Evolutionary conservation across 2,113 vertebrate species (phyloP), one percentile per base, ranked within the genome.

Genomic region (Rhagologus leucostigma): DNA sequence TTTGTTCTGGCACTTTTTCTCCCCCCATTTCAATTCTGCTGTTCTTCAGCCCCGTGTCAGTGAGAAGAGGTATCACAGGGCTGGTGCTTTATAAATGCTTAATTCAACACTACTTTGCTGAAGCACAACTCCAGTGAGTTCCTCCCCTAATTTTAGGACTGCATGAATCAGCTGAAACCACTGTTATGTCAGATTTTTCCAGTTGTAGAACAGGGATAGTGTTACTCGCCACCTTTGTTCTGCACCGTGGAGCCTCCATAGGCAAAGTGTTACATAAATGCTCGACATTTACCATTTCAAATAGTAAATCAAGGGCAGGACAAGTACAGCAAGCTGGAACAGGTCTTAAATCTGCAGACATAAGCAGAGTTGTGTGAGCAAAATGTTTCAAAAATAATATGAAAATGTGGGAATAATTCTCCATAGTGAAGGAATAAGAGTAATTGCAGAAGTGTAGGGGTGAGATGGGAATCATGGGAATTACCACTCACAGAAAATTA

Each of bases 331-430:
- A 86, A 86, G 79, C 33, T 14, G 8, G 39, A 96, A 80, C 75
- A 96, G 37, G 71, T 90, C 81, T 95, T 96, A 95, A 96, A 96
- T 96, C 80, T 92, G 64, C 64, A 94, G 82, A 69, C 44, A 53
- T 71, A 80, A 94, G 90, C 79, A 81, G 42, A 88, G 56, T 12
- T 75, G 21, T 64, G 50, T 55, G 76, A 0, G 0, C 0, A 0
- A 83, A 83, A 82, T 74, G 4, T 78, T 89, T 92, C 42, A 90
- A 84, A 96, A 95, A 64, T 69, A 94, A 92, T 82, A 76, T 70
- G 68, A 88, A 93, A 94, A 77, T 74, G 91, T 91, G 73, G 81
- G 60, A 68, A 69, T 89, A 73, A 80, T 93, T 94, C 91, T 95
- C 63, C 24, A 8, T 44, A 82, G 88, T 64, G 87, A 79, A 90